Percentiles rank a stretch among this genome's conserved stretches.
These are phyloP conservation scores for Formica selysi DNA, from an alignment of 1,140 invertebrate genomes.

Conservation along the genomic window DNA sequence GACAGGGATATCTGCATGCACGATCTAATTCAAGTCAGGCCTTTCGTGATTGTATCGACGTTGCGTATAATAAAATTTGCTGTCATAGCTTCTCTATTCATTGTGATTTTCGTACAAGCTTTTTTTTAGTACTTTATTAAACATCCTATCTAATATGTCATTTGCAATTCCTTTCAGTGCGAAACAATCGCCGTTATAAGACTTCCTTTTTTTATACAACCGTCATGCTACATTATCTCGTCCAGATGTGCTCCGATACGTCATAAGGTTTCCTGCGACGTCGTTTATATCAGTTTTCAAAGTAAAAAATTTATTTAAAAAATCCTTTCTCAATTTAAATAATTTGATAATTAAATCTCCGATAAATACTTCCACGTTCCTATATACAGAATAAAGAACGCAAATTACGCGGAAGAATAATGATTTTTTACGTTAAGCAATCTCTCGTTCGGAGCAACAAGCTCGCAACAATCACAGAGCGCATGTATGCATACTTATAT, in stretches of 20 bases:
- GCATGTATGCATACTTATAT: background rate
- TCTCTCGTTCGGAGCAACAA: conserved; percentile 13
- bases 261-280: conserved; percentile 32
- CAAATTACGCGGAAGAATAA: conserved; percentile 15
- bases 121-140: background rate
- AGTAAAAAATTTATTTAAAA: background rate
- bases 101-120: conserved; percentile 9
- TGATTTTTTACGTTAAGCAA: conserved; percentile 22
- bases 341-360: background rate
- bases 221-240: conserved; percentile 12
- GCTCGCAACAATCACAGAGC: conserved; percentile 7
- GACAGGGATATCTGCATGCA: background rate
- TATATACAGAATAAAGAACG: background rate
- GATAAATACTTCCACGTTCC: background rate
- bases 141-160: background rate
- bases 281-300: background rate
- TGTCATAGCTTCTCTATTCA: background rate
- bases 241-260: background rate
- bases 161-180: conserved; percentile 33
- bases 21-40: background rate
- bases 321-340: background rate
- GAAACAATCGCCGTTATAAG: conserved; percentile 17
- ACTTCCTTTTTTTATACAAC: conserved; percentile 26
- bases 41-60: background rate
- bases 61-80: conserved; percentile 20